Evolutionary conservation across 2,797 vertebrate genomes (phyloP), one percentile per base, ranked within the genome.

Genomic region (Natrix natrix): DNA sequence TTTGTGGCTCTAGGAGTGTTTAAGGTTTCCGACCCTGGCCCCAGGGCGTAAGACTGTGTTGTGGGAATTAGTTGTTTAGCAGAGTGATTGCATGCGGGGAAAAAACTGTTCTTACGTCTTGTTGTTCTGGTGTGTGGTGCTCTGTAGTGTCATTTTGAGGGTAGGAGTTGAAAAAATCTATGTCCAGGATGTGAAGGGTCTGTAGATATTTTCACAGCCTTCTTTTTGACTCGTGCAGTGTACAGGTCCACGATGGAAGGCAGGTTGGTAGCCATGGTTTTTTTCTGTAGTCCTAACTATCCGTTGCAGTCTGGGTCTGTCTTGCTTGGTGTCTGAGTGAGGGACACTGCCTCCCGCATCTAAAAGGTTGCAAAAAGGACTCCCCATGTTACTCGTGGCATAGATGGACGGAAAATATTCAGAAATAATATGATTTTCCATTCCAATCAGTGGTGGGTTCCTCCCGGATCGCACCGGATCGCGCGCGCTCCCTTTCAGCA

Each of bases 141-240:
- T 5, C 12, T n/a, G 14, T 2, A n/a, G 0, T 0, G 0, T n/a
- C 1, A 1, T n/a, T 10, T n/a, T n/a, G 63, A 66, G 63, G 28
- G 13, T 2, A n/a, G 28, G 4, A n/a, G 5, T 7, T 66, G 63
- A 66, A 66, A n/a, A 1, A n/a, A 28, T 6, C n/a, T n/a, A 16
- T 2, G 5, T 66, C 63, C 28, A 14, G 63, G 28, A 66, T 66
- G 5, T 5, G 63, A 32, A 28, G 28, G 63, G 26, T 66, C 28
- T 66, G 1, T n/a, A n/a, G 13, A 66, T 66, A 2, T n/a, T 66
- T 66, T 2, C 63, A 14, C 28, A n/a, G 28, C 13, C 63, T 28
- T 66, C 28, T 66, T 66, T 66, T 2, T 66, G 28, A 5, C 28
- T n/a, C 28, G 0, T n/a, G 12, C 28, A 66, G 63, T 14, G n/a